Evolutionary conservation across 2,797 vertebrate species (phyloP), one percentile per base, ranked within the genome.

Genomic region (Rhinogobio ventralis): DNA sequence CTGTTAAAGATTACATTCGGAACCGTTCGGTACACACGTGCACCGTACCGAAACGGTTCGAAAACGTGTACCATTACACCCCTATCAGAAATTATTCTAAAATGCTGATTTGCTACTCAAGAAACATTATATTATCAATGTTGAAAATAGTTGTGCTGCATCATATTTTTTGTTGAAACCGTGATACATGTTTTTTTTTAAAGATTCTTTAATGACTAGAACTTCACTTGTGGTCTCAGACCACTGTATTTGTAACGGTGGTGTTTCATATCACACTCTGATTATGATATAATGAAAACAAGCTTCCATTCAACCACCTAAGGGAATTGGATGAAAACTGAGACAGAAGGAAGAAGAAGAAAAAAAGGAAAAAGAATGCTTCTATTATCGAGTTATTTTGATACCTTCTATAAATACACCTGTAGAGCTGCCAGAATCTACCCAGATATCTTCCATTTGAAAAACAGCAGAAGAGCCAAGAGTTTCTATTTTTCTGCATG

Each of bases 371-470:
- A 73, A 66, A 49, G 17, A 62, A 62, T 42, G 20, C 39, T 23
- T 69, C 25, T 60, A 78, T 69, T 46, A 77, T 71, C 74, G 13
- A 49, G 82, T 60, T 84, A 77, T 84, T 69, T 78, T 68, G 51
- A 84, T 71, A 72, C 25, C 53, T 77, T 20, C 82, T 77, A 83
- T 77, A 77, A 83, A 83, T 83, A 83, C 73, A 55, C n/a, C 1
- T 77, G 73, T 68, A 55, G 62, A 83, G 33, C 71, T 66, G 71
- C 82, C 62, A 83, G 64, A 45, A 68, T 82, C 76, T 79, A 25
- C 79, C 57, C n/a, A 57, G 67, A 71, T 42, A 76, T 68, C 49
- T 51, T 67, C 33, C 36, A 53, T 53, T 64, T 74, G 5, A 64
- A 23, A 82, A 73, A 49, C 39, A 23, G 0, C 19, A 49, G 39